phyloP scores from a whole-genome alignment of 1,140 invertebrate species.

The Helicoverpa armigera region DNA sequence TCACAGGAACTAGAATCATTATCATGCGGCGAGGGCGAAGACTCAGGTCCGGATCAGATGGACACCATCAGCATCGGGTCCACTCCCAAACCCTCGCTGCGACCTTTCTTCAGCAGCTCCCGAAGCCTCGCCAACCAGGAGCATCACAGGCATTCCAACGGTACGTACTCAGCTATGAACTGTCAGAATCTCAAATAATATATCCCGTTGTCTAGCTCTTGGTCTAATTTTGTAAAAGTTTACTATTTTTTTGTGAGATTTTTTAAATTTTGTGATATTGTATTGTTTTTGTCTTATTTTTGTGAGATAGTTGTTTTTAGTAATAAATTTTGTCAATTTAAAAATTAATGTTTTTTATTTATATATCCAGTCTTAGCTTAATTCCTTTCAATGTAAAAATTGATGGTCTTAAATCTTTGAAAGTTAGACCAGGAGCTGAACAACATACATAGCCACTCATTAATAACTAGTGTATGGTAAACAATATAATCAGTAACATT shows the following conservation, averaged over 20 bases:
- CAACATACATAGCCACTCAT: constrained; percentile 29
- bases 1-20: constrained; percentile 96
- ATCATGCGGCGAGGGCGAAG: constrained; percentile 92
- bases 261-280: constrained; percentile 23
- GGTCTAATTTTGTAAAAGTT: constrained; percentile 42
- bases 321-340: constrained; percentile 18
- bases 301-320: neutral
- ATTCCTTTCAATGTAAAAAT: neutral
- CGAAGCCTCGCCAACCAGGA: constrained; percentile 89
- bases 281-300: neutral
- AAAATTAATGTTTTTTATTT: constrained; percentile 9
- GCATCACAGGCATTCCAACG: constrained; percentile 81
- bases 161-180: constrained; percentile 54
- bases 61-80: constrained; percentile 98
- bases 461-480: constrained; percentile 33
- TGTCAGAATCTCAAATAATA: neutral
- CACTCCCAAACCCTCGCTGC: constrained; percentile 97
- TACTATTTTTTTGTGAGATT: neutral
- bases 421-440: constrained; percentile 30
- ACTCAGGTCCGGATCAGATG: constrained; percentile 96
- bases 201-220: constrained; percentile 36
- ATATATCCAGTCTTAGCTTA: neutral
- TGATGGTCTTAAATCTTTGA: constrained; percentile 9
- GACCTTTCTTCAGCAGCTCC: constrained; percentile 97
- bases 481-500: constrained; percentile 40